Conservation (phyloP, 2,797 vertebrate genomes). For the Cyprinodon diabolis region DNA sequence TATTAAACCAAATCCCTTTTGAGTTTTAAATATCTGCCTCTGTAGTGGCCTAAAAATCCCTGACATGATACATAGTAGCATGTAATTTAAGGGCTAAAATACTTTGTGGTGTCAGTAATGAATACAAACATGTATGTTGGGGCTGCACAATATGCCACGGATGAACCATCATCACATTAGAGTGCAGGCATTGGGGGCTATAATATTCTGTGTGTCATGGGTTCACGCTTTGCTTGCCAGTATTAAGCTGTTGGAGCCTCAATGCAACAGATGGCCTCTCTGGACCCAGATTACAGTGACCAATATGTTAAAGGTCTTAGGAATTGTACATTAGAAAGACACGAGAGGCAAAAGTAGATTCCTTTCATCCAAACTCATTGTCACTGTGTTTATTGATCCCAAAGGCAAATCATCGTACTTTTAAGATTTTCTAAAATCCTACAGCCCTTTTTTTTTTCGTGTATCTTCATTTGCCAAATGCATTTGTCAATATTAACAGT, state of each 20-base stretch:
- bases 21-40: constrained; percentile 63
- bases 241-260: neutral
- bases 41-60: constrained; percentile 35
- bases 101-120: constrained; percentile 34
- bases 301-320: neutral
- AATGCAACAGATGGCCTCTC: neutral
- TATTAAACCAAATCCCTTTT: constrained; percentile 47
- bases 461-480: constrained; percentile 15
- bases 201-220: neutral
- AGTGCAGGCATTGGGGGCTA: neutral
- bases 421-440: neutral
- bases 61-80: constrained; percentile 49
- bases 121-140: constrained; percentile 29
- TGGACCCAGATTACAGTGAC: neutral
- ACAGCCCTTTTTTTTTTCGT: neutral
- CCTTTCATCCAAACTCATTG: neutral
- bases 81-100: constrained; percentile 40
- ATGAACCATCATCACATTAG: neutral
- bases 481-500: constrained; percentile 45
- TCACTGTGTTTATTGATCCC: neutral
- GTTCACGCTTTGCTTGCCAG: neutral
- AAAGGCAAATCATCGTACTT: too few relatives aligned
- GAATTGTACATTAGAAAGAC: neutral
- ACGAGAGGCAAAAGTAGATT: neutral
- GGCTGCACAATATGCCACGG: neutral